A percentile compares a stretch with the other conserved stretches of the same genome.
Conservation (phyloP, 2,797 vertebrate genomes). For the Chloroceryle amazona region DNA sequence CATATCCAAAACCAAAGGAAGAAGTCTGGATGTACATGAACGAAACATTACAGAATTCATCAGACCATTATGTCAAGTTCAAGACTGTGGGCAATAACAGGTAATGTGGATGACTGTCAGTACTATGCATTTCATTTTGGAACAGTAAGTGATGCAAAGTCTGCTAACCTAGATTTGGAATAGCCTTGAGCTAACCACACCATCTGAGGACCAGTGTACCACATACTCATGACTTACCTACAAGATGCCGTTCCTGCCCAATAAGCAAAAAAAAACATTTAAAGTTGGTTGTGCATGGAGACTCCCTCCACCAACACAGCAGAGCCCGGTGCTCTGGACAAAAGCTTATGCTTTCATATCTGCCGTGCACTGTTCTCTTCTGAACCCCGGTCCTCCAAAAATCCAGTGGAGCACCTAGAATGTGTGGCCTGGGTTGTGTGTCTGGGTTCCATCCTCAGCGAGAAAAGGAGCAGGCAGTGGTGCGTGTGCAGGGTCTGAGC, state of each 20-base stretch:
- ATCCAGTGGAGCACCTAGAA: neutral
- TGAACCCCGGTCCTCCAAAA: neutral
- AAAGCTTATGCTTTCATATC: neutral
- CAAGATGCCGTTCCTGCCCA: neutral
- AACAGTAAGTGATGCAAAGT: neutral
- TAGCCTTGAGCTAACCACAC: accelerated
- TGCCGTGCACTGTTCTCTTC: neutral
- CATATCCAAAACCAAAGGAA: slow-evolving; percentile 88
- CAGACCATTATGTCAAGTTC: slow-evolving; percentile 90
- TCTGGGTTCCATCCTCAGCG: neutral
- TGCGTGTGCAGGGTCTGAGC: accelerated
- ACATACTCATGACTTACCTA: accelerated
- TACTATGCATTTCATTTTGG: neutral
- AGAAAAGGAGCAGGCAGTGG: neutral
- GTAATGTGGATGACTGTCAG: slow-evolving; percentile 75
- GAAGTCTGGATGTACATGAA: slow-evolving; percentile 92
- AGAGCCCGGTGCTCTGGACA: neutral
- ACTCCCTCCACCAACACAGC: neutral
- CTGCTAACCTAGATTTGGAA: neutral
- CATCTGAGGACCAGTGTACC: neutral
- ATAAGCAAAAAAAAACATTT: neutral
- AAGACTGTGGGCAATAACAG: slow-evolving; percentile 86
- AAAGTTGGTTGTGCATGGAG: neutral
- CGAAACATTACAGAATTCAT: slow-evolving; percentile 87
- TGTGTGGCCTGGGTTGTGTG: neutral